Base-by-base conservation (phyloP, 2,888 invertebrate genomes). In the Clanis bilineata region DNA sequence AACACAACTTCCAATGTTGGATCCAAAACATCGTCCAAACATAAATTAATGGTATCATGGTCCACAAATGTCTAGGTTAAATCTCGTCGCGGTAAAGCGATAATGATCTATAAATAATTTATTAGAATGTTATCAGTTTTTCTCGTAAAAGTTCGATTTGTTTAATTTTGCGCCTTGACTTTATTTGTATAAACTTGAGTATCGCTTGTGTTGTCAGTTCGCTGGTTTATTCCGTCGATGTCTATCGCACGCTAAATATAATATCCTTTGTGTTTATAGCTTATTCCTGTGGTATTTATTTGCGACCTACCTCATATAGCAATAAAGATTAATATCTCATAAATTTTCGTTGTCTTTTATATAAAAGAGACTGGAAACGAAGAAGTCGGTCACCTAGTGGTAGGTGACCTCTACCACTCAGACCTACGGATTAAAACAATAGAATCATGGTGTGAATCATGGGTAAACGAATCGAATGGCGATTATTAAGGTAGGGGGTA, bases 161-260 rank as follows among this genome's bases (percentile, higher is more conserved):
- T 51, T 3, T 3, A 7, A 47, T 38, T 45, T 47, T 47, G 25
- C 5, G 38, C 38, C 45, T 57, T 23, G 9, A 9, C 15, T 22
- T 38, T 36, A 38, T 45, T 6, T 6, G 18, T 38, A 10, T 45
- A 47, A 32, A 57, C 23, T 47, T 23, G 45, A 28, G n/a, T 10
- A 38, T 38, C 12, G 36, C 23, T 12, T 23, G 39, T 25, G 10
- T 32, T n/a, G 51, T 58, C 9, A 47, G 45, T 47, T 23, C 47
- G 45, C 47, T 51, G 39, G 61, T 41, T 36, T 57, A 47, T 60
- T 57, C 28, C 55, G 43, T 43, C 57, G 56, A 44, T 32, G 59
- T 9, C 36, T 36, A 9, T 12, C 23, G 47, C 41, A 41, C 41
- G 59, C 73, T 73, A 72, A 69, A 73, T 72, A 73, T 73, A 73